Conservation (phyloP, 2,113 vertebrate species). For the Ahaetulla prasina region DNA sequence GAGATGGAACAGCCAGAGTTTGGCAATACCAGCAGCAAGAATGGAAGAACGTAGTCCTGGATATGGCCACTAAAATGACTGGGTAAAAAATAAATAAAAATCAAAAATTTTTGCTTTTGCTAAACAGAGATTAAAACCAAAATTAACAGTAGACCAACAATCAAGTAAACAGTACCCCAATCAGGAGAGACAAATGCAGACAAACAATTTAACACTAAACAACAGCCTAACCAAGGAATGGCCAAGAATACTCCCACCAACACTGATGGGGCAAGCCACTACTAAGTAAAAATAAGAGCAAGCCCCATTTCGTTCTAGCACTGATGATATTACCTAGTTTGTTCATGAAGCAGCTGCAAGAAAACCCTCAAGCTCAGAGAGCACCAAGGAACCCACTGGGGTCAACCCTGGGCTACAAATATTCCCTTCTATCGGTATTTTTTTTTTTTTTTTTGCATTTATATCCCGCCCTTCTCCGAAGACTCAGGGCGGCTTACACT, state of each 20-base stretch:
- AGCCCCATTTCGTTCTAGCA: not conserved
- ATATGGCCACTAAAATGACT: constrained; percentile 87
- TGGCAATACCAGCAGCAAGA: constrained; percentile 97
- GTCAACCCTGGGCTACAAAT: not conserved
- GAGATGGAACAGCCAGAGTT: constrained; percentile 90
- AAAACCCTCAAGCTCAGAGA: not conserved
- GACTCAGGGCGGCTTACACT: too few relatives aligned
- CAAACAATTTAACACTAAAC: not conserved
- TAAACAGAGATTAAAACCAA: not conserved
- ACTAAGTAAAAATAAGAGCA: not conserved
- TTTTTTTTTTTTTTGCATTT: too few relatives aligned
- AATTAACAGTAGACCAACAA: not conserved
- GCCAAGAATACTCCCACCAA: not conserved
- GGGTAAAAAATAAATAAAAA: constrained; percentile 77
- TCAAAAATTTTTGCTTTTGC: not conserved
- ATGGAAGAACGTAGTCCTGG: constrained; percentile 88
- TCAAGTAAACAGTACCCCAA: not conserved
- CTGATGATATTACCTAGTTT: not conserved
- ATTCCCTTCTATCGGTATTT: not conserved
- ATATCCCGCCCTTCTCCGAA: too few relatives aligned
- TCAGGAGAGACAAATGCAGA: not conserved
- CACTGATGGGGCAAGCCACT: not conserved
- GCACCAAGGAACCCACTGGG: too few relatives aligned
- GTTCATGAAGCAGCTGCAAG: not conserved
- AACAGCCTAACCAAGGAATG: not conserved